Base-by-base conservation (phyloP, 2,888 invertebrate genomes). In the Galerucella pusilla region DNA sequence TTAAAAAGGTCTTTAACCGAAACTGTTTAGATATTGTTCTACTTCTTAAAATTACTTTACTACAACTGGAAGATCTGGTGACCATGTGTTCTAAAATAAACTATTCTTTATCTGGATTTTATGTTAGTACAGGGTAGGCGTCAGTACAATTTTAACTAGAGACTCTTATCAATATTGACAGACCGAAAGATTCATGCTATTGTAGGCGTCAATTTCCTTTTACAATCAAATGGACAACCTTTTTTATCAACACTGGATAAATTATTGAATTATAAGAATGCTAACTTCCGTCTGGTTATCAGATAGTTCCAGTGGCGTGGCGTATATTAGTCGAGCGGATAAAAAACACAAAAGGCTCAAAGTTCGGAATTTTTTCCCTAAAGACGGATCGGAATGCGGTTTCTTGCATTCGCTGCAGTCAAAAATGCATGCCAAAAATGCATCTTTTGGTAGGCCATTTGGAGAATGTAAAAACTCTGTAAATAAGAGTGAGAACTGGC, bases 61-160 rank as follows among this genome's bases (percentile, higher is more conserved):
- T n/a, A n/a, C n/a, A 57, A 42, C 20, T 57, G 7, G 16, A 52
- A 52, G 42, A 35, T 73, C 73, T 68, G 73, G 16, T 49, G 16
- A 67, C 60, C 71, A 74, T 66, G 65, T 74, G 74, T 71, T 66
- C 60, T 49, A 61, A 69, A 69, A 46, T 68, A 45, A 68, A 60
- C 60, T 52, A 12, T 63, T 45, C 46, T 60, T 68, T 68, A 68
- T 68, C 59, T 60, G 60, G 16, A 25, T 60, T 68, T 68, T 68
- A 68, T 45, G 45, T 42, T 2, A 20, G 25, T 35, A 35, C 59
- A 54, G 57, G 12, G 59, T 14, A 54, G 66, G 59, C 16, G 10
- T 10, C 57, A 57, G 57, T 9, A 57, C 57, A 57, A 10, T 57
- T 49, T 49, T 49, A 49, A 12, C 49, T 12, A 49, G 11, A 35